These are phyloP conservation scores for Anguilla megastoma DNA, from an alignment of 2,797 vertebrate species.

Conservation along the genomic window DNA sequence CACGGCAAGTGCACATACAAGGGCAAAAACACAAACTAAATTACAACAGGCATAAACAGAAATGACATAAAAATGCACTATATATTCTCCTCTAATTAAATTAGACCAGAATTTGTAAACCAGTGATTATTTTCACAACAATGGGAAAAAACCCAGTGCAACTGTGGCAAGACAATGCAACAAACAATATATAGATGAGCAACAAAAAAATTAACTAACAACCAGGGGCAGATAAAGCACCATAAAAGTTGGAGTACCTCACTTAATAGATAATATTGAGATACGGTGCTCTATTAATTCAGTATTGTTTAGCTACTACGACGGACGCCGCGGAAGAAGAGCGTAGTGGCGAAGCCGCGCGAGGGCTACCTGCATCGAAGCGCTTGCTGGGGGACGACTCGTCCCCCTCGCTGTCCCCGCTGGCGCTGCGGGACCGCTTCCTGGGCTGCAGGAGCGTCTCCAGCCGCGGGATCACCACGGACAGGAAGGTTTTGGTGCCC, in stretches of 20 bases:
- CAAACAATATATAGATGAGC: not conserved
- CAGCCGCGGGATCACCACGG: constrained; percentile 96
- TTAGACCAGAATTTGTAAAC: too few relatives aligned
- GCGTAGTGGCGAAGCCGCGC: too few relatives aligned
- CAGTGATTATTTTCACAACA: not conserved
- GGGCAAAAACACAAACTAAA: not conserved
- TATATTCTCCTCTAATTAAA: too few relatives aligned
- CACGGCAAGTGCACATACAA: not conserved
- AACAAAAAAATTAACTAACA: not conserved
- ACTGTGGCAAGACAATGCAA: not conserved
- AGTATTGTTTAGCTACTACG: too few relatives aligned
- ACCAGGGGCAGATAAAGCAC: too few relatives aligned
- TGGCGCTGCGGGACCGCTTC: constrained; percentile 88
- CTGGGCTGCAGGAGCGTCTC: constrained; percentile 95
- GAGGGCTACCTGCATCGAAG: constrained; percentile 83
- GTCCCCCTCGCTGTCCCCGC: constrained; percentile 83
- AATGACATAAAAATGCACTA: not conserved
- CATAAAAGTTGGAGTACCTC: too few relatives aligned
- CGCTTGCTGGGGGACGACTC: constrained; percentile 88
- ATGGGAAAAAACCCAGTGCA: too few relatives aligned
- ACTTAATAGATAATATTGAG: too few relatives aligned
- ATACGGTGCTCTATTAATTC: too few relatives aligned
- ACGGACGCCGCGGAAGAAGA: too few relatives aligned
- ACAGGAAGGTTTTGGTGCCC: constrained; percentile 96
- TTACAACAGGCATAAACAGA: not conserved